phyloP scores from a whole-genome alignment of 2,888 invertebrate genomes.

The Drosophila tanythrix region DNA sequence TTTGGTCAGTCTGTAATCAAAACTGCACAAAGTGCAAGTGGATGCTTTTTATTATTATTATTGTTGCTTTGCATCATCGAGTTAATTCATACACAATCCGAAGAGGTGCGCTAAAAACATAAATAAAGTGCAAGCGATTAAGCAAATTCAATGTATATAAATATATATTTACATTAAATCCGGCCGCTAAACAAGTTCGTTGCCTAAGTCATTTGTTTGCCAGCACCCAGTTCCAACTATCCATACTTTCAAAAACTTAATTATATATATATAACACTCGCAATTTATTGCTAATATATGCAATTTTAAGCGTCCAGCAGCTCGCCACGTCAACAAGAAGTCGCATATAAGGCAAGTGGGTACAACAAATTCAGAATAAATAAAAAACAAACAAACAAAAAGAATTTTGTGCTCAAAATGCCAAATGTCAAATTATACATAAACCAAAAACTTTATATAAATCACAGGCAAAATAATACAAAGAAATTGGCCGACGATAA shows the following conservation, averaged over 20 bases:
- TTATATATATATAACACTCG: slow-evolving; percentile 51
- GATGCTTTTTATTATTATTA: slow-evolving; percentile 45
- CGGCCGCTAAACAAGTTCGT: slow-evolving; percentile 70
- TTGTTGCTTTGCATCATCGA: slow-evolving; percentile 46
- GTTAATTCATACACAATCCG: slow-evolving; percentile 63
- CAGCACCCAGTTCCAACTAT: slow-evolving; percentile 44
- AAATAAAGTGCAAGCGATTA: slow-evolving; percentile 68
- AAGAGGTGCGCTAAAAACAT: slow-evolving; percentile 68
- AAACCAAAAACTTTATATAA: slow-evolving; percentile 29
- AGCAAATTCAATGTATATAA: slow-evolving; percentile 14
- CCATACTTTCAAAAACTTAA: slow-evolving; percentile 54
- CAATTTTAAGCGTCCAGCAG: slow-evolving; percentile 45
- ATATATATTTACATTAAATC: slow-evolving; percentile 15
- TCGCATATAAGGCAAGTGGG: slow-evolving; percentile 67
- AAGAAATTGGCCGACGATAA: slow-evolving; percentile 29
- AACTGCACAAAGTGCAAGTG: slow-evolving; percentile 61
- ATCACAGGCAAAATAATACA: slow-evolving; percentile 34
- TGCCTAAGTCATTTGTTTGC: slow-evolving; percentile 75
- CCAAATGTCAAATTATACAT: slow-evolving; percentile 41
- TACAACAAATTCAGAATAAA: slow-evolving; percentile 33
- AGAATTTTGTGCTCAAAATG: slow-evolving; percentile 48
- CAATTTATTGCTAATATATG: slow-evolving; percentile 63
- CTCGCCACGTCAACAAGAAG: slow-evolving; percentile 70
- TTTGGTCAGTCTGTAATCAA: slow-evolving; percentile 20
- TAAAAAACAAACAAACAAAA: slow-evolving; percentile 19